Conservation (phyloP, 2,113 vertebrate genomes). For the Lophius piscatorius region DNA sequence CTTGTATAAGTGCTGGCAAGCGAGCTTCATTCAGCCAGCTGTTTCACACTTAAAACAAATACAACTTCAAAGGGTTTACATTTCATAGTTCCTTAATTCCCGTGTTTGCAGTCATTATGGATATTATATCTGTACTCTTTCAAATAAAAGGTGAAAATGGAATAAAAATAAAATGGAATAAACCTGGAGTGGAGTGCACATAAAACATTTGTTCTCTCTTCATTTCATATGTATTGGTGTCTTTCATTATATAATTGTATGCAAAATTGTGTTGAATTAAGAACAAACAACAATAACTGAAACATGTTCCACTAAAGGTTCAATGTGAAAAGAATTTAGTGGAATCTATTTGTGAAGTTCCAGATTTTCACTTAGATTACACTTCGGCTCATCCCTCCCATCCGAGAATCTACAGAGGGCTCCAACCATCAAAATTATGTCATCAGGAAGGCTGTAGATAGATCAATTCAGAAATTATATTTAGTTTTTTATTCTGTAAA, state of each 20-base stretch:
- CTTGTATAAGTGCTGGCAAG: conserved; percentile 9
- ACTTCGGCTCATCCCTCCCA: too few relatives aligned
- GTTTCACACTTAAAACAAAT: conserved; percentile 42
- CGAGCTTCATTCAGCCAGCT: conserved; percentile 14
- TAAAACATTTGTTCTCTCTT: neutral
- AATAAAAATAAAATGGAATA: too few relatives aligned
- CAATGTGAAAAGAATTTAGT: too few relatives aligned
- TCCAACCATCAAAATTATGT: too few relatives aligned
- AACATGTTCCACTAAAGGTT: neutral
- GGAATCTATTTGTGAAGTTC: too few relatives aligned
- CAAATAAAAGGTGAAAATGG: neutral
- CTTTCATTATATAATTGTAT: too few relatives aligned
- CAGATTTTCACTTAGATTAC: too few relatives aligned
- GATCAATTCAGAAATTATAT: too few relatives aligned
- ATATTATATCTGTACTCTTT: neutral
- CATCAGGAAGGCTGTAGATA: too few relatives aligned
- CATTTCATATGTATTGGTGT: neutral
- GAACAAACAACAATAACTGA: neutral
- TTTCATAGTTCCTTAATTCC: conserved; percentile 3
- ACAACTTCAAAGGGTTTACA: conserved; percentile 29
- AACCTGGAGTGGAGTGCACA: too few relatives aligned
- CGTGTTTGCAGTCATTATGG: conserved; percentile 6
- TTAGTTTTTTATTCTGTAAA: too few relatives aligned
- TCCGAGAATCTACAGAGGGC: too few relatives aligned
- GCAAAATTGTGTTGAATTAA: neutral